These are phyloP conservation scores for Hesperophylax magnus DNA, from an alignment of 1,140 invertebrate species.

Conservation along the genomic window DNA sequence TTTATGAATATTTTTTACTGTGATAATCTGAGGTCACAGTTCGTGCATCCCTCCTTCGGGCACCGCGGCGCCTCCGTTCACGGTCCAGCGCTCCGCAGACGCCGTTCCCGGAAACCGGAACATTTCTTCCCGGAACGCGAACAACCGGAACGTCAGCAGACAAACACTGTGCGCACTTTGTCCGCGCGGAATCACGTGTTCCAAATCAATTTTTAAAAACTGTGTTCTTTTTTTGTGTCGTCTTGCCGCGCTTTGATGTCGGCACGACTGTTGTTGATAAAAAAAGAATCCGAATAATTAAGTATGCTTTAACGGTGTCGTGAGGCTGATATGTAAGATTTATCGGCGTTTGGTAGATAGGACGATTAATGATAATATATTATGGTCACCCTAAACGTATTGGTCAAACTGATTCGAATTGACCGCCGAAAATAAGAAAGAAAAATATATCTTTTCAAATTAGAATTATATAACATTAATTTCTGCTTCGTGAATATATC, in stretches of 20 bases:
- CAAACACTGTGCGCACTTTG: slow-evolving; percentile 33
- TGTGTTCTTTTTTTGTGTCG: background rate
- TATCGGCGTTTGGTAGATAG: background rate
- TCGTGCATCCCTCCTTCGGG: background rate
- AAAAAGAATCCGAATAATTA: slow-evolving; percentile 11
- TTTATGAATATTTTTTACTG: too few relatives aligned
- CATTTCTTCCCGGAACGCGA: background rate
- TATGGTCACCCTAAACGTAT: too few relatives aligned
- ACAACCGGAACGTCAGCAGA: background rate
- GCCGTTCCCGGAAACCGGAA: slow-evolving; percentile 41
- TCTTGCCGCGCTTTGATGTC: slow-evolving; percentile 2
- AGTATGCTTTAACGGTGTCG: background rate
- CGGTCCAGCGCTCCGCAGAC: slow-evolving; percentile 36
- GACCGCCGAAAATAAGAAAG: too few relatives aligned
- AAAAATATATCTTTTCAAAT: too few relatives aligned
- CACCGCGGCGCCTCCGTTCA: slow-evolving; percentile 6
- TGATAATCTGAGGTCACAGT: background rate
- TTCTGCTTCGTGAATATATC: too few relatives aligned
- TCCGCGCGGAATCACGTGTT: slow-evolving; percentile 22
- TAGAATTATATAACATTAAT: too few relatives aligned
- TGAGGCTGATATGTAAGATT: slow-evolving; percentile 1
- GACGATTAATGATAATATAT: too few relatives aligned
- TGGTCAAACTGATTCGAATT: too few relatives aligned
- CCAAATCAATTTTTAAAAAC: background rate
- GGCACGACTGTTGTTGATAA: background rate